phyloP scores from a whole-genome alignment of 2,797 vertebrate genomes.

The Anguilla megastoma region DNA sequence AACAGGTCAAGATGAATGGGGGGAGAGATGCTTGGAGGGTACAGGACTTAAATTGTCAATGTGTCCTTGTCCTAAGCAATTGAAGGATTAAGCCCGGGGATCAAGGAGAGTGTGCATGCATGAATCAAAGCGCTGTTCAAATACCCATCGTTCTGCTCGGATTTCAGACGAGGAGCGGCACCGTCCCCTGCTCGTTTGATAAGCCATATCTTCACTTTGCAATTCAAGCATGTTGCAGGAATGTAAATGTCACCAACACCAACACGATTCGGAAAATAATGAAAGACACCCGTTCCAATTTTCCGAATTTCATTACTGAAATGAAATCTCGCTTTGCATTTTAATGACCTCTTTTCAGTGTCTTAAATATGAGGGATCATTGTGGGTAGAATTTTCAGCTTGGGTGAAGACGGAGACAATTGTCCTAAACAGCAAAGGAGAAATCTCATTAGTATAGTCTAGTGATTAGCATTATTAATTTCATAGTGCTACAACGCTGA shows the following conservation, averaged over 20 bases:
- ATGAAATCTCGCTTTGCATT: not conserved
- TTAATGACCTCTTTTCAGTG: not conserved
- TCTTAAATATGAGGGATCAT: not conserved
- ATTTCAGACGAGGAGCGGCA: slow-evolving; percentile 70
- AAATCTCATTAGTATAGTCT: not conserved
- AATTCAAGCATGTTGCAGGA: slow-evolving; percentile 55
- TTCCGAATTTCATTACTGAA: not conserved
- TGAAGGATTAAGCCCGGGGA: slow-evolving; percentile 74
- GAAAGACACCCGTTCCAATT: slow-evolving; percentile 20
- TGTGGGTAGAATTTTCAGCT: not conserved
- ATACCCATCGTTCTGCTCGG: slow-evolving; percentile 63
- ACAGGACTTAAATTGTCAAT: slow-evolving; percentile 78
- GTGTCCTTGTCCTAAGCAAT: slow-evolving; percentile 78
- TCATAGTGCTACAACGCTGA: not conserved
- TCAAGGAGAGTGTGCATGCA: slow-evolving; percentile 78
- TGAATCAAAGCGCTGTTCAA: slow-evolving; percentile 79
- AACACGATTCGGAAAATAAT: slow-evolving; percentile 45
- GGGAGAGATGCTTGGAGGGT: slow-evolving; percentile 65
- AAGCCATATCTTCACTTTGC: slow-evolving; percentile 52
- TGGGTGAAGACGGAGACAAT: not conserved
- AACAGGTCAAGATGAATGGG: slow-evolving; percentile 70
- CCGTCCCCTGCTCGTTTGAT: slow-evolving; percentile 49
- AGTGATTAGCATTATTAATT: not conserved
- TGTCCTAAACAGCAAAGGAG: not conserved
- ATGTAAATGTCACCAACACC: slow-evolving; percentile 52